phyloP scores from a whole-genome alignment of 2,888 invertebrate genomes.

The Proisotoma minuta region DNA sequence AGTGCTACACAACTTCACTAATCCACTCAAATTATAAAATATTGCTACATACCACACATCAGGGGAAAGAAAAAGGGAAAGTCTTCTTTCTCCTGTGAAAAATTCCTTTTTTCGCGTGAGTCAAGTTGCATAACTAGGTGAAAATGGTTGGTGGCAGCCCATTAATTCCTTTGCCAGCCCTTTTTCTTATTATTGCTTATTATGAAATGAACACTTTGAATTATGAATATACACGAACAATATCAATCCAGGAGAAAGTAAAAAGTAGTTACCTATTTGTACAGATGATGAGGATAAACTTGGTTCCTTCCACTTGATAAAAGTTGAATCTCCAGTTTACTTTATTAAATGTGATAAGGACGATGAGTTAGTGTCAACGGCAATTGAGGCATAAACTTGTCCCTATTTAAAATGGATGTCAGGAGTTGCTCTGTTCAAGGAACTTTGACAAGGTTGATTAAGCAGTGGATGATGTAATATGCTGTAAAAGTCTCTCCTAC shows the following conservation, averaged over 20 bases:
- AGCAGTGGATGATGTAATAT: neutral
- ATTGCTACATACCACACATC: conserved; percentile 1
- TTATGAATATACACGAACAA: too few relatives aligned
- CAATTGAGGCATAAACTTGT: neutral
- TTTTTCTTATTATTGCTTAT: too few relatives aligned
- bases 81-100: neutral
- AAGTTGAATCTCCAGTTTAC: neutral
- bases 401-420: neutral
- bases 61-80: neutral
- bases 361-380: too few relatives aligned
- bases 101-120: too few relatives aligned
- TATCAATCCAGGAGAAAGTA: too few relatives aligned
- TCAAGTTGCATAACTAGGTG: too few relatives aligned
- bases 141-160: too few relatives aligned
- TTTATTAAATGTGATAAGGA: neutral
- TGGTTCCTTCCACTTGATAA: neutral
- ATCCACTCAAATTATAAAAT: conserved; percentile 19
- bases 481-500: too few relatives aligned
- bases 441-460: conserved; percentile 1
- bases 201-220: too few relatives aligned
- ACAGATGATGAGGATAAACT: too few relatives aligned
- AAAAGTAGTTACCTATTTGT: too few relatives aligned
- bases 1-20: conserved; percentile 8
- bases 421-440: neutral
- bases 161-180: neutral